Evolutionary conservation across 2,113 vertebrate species (phyloP).

Genomic region (Lampris incognitus): DNA sequence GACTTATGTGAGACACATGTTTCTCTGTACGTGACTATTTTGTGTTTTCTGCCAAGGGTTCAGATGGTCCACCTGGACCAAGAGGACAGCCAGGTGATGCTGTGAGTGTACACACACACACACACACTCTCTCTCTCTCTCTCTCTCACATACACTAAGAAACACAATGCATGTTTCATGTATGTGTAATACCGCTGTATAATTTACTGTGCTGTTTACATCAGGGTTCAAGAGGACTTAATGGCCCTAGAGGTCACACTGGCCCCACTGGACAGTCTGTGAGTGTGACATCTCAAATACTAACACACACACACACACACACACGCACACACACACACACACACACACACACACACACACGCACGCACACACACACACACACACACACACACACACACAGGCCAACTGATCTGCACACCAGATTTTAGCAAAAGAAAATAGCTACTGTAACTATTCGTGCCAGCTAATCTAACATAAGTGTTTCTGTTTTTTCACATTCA

Average conservation of each 20-base stretch:
- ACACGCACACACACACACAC: background rate
- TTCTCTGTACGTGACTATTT: constrained; percentile 4
- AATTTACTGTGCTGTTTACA: constrained; percentile 35
- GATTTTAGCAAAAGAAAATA: no score
- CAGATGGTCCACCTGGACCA: constrained; percentile 78
- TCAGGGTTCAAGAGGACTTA: constrained; percentile 85
- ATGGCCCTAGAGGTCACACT: constrained; percentile 84
- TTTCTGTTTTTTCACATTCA: no score
- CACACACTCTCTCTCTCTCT: constrained; percentile 18
- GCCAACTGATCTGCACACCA: background rate
- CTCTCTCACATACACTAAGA: background rate
- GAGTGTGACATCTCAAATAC: constrained; percentile 54
- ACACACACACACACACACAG: constrained; percentile 4
- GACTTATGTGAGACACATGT: no score
- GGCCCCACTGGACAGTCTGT: constrained; percentile 85
- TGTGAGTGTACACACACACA: constrained; percentile 64
- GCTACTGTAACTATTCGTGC: no score
- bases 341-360: constrained; percentile 1
- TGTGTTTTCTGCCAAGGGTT: constrained; percentile 63
- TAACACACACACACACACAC: background rate
- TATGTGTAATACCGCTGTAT: background rate
- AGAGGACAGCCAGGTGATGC: constrained; percentile 82
- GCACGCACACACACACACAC: constrained; percentile 2
- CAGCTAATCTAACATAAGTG: no score
- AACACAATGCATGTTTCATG: background rate